Evolutionary conservation across 2,888 invertebrate genomes (phyloP), one percentile per base, ranked within the genome.

Genomic region (Acanthopleura granulata): DNA sequence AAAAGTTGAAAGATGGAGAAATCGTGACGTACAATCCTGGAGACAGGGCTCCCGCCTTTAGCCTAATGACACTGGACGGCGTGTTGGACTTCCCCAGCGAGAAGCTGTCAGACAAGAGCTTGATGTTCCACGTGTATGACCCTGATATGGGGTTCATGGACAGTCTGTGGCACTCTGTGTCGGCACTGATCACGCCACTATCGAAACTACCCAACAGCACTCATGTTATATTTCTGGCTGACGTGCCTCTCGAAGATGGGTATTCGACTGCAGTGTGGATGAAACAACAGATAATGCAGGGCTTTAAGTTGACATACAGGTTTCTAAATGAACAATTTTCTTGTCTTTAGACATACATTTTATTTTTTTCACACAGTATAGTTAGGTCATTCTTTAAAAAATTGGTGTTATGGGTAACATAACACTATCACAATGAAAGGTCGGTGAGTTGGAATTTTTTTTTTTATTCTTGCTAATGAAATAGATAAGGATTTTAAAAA

Each of bases 101-200:
- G 22, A 49, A 70, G 1, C 72, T 81, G 11, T 76, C 50, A n/a
- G 73, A 78, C 29, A 75, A 74, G 12, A 80, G 83, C 14, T 14
- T 85, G 16, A 57, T 85, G 16, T 74, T 85, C 49, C 82, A 83
- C 66, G 76, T 82, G 15, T 83, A 80, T 77, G 78, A 84, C 61
- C 75, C 78, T 0, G 57, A 79, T 49, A 83, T 84, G 14, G 84
- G 78, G 0, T 85, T 85, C 77, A 73, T 83, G 49, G 82, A 79
- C 50, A 78, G 78, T 69, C 70, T 83, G 49, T 84, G 83, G 83
- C 78, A 77, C 69, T 82, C 82, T 12, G 75, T 82, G 29, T 76
- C 79, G 29, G 81, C 77, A 12, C 70, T 83, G 18, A 29, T 73
- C 29, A 76, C 76, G 6, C 50, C 81, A 27, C n/a, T 76, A 14